phyloP scores from a whole-genome alignment of 2,797 vertebrate genomes.

The Eulemur rubriventer region DNA sequence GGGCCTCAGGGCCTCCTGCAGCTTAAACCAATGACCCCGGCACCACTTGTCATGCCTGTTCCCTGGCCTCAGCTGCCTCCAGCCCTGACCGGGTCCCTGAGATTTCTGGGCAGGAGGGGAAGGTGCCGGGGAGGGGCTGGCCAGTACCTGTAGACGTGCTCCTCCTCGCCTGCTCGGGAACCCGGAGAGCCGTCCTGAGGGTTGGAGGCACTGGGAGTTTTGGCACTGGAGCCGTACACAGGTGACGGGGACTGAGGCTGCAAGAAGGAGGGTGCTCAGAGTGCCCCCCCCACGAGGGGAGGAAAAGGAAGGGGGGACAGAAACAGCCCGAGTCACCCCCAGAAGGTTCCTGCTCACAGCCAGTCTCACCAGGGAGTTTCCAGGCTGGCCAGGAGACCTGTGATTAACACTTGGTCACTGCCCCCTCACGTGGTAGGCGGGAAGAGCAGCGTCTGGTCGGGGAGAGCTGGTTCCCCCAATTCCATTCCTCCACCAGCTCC shows the following conservation, averaged over 20 bases:
- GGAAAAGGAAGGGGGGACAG: neutral
- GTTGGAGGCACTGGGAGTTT: constrained; percentile 85
- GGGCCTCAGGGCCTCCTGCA: neutral
- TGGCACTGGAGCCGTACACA: constrained; percentile 86
- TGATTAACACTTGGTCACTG: constrained; percentile 81
- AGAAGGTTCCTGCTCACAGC: constrained; percentile 17
- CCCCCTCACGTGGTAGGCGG: neutral
- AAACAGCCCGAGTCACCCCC: neutral
- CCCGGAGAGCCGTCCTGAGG: constrained; percentile 89
- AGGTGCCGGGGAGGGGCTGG: accelerated
- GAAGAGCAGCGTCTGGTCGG: neutral
- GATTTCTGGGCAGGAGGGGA: neutral
- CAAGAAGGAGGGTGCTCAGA: constrained; percentile 51
- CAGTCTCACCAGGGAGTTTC: constrained; percentile 65
- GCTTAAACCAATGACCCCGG: neutral
- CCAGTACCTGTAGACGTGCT: constrained; percentile 97
- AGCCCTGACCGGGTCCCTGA: neutral
- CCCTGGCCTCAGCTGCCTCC: neutral
- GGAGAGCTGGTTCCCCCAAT: neutral
- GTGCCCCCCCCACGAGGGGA: neutral
- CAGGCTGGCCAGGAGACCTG: constrained; percentile 51
- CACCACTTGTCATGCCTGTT: neutral
- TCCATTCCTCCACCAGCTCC: neutral
- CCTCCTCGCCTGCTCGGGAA: constrained; percentile 91
- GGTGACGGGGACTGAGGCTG: constrained; percentile 87